phyloP scores from a whole-genome alignment of 2,113 vertebrate genomes.

The Sorex araneus region DNA sequence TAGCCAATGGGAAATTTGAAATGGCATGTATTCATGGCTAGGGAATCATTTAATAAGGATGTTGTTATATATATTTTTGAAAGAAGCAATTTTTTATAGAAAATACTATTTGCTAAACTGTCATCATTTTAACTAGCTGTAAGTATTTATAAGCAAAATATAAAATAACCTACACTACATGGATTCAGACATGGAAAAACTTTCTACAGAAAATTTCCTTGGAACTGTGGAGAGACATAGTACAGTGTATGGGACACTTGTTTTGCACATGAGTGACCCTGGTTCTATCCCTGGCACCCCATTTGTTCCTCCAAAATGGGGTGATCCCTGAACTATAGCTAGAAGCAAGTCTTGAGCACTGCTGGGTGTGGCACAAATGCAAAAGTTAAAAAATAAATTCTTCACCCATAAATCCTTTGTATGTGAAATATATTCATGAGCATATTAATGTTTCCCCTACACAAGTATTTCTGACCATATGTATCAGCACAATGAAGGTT shows the following conservation, averaged over 20 bases:
- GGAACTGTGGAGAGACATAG: too few relatives aligned
- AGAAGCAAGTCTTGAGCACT: too few relatives aligned
- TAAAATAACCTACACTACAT: neutral
- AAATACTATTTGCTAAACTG: conserved; percentile 46
- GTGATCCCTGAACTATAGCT: too few relatives aligned
- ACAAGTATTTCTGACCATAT: neutral
- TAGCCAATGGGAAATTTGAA: conserved; percentile 26
- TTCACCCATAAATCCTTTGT: neutral
- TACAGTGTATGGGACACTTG: too few relatives aligned
- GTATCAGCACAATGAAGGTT: neutral
- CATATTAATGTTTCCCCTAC: neutral
- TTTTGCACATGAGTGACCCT: too few relatives aligned
- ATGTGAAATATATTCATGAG: conserved; percentile 25
- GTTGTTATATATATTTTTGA: conserved; percentile 42
- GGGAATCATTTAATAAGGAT: conserved; percentile 15
- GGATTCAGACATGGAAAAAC: neutral
- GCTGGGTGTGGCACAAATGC: too few relatives aligned
- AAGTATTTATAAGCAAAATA: neutral
- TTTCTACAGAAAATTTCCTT: neutral
- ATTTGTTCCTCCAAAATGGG: too few relatives aligned
- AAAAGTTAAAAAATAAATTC: too few relatives aligned
- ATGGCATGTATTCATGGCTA: neutral
- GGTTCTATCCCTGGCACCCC: too few relatives aligned
- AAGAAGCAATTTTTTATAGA: conserved; percentile 43
- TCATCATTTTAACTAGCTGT: conserved; percentile 13